phyloP scores from a whole-genome alignment of 2,797 vertebrate species.

The Sebastes kiyomatsui region DNA sequence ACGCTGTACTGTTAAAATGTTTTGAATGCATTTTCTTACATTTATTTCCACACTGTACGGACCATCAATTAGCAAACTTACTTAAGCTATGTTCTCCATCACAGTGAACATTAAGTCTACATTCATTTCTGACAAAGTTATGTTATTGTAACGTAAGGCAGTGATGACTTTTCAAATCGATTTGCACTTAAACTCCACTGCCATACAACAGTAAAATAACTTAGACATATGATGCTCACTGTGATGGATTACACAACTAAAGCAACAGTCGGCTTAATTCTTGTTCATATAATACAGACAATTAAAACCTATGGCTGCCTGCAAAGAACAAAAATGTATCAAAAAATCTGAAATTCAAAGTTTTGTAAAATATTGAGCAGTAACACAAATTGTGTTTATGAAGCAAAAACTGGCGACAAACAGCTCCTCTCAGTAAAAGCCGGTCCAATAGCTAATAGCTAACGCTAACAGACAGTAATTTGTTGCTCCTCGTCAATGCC shows the following conservation, averaged over 20 bases:
- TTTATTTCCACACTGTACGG: neutral
- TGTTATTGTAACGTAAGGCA: neutral
- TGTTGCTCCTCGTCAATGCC: conserved; percentile 43
- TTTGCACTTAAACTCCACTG: neutral
- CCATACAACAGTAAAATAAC: neutral
- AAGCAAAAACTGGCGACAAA: neutral
- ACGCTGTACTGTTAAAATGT: neutral
- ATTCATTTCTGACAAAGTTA: neutral
- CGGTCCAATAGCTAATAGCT: rapidly evolving
- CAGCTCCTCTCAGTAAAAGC: neutral
- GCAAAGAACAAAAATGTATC: neutral
- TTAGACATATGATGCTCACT: neutral
- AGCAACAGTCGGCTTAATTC: neutral
- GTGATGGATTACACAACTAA: neutral
- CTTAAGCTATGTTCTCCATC: neutral
- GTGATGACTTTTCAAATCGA: neutral
- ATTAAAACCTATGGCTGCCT: neutral
- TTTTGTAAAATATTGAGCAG: neutral
- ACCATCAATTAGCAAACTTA: neutral
- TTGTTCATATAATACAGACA: neutral
- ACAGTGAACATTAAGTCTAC: neutral
- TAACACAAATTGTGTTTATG: neutral
- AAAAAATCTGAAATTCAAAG: neutral
- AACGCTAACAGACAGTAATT: conserved; percentile 59
- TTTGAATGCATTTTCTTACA: neutral